Percentiles rank a stretch among this genome's conserved stretches.
Evolutionary conservation across 2,113 vertebrate genomes (phyloP).

Genomic region (Colius striatus): DNA sequence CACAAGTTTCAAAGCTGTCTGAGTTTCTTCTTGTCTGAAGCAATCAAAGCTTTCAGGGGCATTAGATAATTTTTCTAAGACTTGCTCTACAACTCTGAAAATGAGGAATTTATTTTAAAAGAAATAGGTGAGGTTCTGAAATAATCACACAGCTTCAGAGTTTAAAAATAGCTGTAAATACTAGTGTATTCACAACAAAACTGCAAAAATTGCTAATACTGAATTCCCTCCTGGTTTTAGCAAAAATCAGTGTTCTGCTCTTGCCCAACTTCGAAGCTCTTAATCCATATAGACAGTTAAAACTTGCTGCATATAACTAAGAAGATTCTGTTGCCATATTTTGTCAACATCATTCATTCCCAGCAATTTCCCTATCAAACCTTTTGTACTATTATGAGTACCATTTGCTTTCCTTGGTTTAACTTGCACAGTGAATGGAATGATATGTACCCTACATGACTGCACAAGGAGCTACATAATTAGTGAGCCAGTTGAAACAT

Average conservation of each 20-base stretch:
- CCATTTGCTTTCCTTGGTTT: conserved; percentile 43
- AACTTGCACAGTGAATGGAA: neutral
- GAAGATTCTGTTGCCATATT: neutral
- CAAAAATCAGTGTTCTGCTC: neutral
- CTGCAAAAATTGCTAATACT: neutral
- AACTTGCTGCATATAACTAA: neutral
- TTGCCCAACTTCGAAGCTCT: neutral
- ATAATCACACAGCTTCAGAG: neutral
- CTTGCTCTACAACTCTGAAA: neutral
- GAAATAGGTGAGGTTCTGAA: neutral
- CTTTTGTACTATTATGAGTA: neutral
- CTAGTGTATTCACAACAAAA: neutral
- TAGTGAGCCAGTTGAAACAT: conserved; percentile 12
- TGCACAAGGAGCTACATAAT: conserved; percentile 11
- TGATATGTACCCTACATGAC: neutral
- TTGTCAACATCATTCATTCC: conserved; percentile 1
- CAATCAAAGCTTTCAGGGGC: neutral
- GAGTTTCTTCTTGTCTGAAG: neutral
- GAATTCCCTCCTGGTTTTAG: neutral
- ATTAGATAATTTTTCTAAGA: neutral
- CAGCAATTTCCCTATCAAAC: conserved; percentile 29
- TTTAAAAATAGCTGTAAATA: neutral
- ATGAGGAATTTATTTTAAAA: neutral
- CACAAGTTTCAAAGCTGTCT: neutral
- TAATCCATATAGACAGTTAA: neutral